Conservation (phyloP, 2,113 vertebrate genomes). For the Hemicordylus capensis region DNA sequence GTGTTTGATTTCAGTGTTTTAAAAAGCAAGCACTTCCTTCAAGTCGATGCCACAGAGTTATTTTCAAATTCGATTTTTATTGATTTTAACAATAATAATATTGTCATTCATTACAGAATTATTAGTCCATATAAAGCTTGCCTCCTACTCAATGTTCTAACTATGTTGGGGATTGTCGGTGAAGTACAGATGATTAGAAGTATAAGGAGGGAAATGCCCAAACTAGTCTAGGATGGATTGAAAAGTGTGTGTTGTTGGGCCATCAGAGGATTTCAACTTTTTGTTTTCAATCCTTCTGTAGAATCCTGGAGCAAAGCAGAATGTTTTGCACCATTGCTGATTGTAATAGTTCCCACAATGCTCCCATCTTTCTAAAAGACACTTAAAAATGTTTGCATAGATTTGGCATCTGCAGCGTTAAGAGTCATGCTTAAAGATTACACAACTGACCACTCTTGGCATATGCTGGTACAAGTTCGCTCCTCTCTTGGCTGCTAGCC, state of each 20-base stretch:
- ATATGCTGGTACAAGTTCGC: slow-evolving; percentile 76
- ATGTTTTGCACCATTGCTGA: slow-evolving; percentile 45
- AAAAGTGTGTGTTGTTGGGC: slow-evolving; percentile 34
- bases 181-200: neutral
- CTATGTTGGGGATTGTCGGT: slow-evolving; percentile 9
- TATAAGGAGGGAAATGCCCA: neutral
- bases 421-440: slow-evolving; percentile 75
- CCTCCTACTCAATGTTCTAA: slow-evolving; percentile 47
- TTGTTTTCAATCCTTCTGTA: slow-evolving; percentile 40
- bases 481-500: slow-evolving; percentile 77
- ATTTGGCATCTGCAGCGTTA: slow-evolving; percentile 70
- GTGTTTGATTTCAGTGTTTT: slow-evolving; percentile 1
- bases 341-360: slow-evolving; percentile 53
- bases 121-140: slow-evolving; percentile 54
- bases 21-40: slow-evolving; percentile 28
- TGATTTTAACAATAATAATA: too few relatives aligned
- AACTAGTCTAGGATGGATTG: slow-evolving; percentile 27
- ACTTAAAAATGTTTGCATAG: slow-evolving; percentile 64
- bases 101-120: too few relatives aligned
- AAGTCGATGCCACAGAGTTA: slow-evolving; percentile 25
- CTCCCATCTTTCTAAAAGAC: slow-evolving; percentile 60
- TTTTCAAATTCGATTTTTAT: too few relatives aligned
- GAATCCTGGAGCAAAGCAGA: slow-evolving; percentile 53
- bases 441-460: slow-evolving; percentile 80
- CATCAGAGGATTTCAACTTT: neutral